Percentiles rank a stretch among this genome's conserved stretches.
These are phyloP conservation scores for Gobio gobio DNA, from an alignment of 2,113 vertebrate species.

Conservation along the genomic window DNA sequence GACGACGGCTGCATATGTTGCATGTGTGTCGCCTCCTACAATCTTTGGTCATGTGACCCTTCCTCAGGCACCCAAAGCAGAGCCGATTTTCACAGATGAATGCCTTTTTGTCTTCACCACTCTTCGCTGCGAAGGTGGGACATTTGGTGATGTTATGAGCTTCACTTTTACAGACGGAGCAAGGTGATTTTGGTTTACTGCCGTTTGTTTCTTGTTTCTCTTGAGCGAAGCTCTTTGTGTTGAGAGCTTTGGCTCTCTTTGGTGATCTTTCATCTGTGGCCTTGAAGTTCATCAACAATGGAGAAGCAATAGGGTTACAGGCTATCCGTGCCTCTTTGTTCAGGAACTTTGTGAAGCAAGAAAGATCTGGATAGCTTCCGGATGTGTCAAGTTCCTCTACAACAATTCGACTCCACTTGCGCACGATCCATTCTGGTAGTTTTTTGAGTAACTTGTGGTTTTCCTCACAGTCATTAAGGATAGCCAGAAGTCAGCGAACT, in stretches of 20 bases:
- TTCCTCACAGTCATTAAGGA: conserved; percentile 50
- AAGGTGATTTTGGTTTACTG: conserved; percentile 29
- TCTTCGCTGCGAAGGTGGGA: conserved; percentile 32
- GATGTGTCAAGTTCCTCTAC: conserved; percentile 39
- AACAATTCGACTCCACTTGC: conserved; percentile 41
- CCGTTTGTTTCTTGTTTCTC: conserved; percentile 12
- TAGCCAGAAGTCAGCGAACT: neutral
- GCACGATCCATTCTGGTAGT: conserved; percentile 46
- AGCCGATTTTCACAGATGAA: conserved; percentile 40
- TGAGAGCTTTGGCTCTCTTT: conserved; percentile 37
- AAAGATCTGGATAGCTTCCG: conserved; percentile 40
- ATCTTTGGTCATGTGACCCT: conserved; percentile 46
- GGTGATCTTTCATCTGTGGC: conserved; percentile 26
- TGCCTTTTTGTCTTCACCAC: conserved; percentile 35
- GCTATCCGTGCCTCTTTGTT: conserved; percentile 39
- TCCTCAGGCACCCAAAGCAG: conserved; percentile 50
- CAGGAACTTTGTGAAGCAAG: conserved; percentile 26
- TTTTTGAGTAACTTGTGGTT: conserved; percentile 55
- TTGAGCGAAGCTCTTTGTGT: neutral
- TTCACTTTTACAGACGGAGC: conserved; percentile 31
- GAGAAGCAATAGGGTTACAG: conserved; percentile 34
- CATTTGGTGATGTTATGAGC: conserved; percentile 33
- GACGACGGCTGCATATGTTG: conserved; percentile 14
- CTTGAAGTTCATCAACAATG: conserved; percentile 25
- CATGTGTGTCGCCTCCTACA: conserved; percentile 45